phyloP scores from a whole-genome alignment of 2,888 invertebrate species.

The Pelosia muscerda region DNA sequence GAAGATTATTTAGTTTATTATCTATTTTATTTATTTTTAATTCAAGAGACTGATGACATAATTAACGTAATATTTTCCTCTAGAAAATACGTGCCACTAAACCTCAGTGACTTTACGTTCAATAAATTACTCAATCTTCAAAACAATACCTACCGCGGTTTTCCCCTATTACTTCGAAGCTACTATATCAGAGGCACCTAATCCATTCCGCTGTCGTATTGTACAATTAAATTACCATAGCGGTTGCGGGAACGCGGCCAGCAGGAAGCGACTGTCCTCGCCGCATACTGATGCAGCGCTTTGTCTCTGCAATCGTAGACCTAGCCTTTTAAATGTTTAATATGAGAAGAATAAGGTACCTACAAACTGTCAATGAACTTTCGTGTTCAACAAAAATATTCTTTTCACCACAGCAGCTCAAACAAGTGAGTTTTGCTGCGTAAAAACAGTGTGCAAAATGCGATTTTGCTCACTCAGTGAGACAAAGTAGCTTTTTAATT shows the following conservation, averaged over 20 bases:
- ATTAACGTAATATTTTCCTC: constrained; percentile 33
- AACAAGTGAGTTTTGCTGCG: no score
- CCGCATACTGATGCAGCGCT: constrained; percentile 74
- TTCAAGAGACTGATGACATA: constrained; percentile 17
- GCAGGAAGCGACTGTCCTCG: constrained; percentile 71
- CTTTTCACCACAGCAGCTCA: no score
- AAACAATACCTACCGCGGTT: constrained; percentile 58
- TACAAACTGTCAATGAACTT: constrained; percentile 16
- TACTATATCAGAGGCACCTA: constrained; percentile 54
- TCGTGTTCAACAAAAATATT: neutral
- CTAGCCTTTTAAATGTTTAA: constrained; percentile 25
- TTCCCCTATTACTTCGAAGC: constrained; percentile 57
- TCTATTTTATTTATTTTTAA: no score
- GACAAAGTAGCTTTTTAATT: no score
- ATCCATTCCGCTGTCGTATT: constrained; percentile 66
- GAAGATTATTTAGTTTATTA: neutral
- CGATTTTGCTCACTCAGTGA: no score
- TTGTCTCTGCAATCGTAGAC: constrained; percentile 43
- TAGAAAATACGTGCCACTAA: constrained; percentile 23
- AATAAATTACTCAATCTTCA: constrained; percentile 42
- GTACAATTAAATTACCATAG: constrained; percentile 81
- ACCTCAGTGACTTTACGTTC: constrained; percentile 23
- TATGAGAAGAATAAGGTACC: constrained; percentile 18
- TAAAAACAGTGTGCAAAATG: no score
- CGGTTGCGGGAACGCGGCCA: constrained; percentile 76